phyloP scores from a whole-genome alignment of 2,797 vertebrate genomes.

The Pampus argenteus region DNA sequence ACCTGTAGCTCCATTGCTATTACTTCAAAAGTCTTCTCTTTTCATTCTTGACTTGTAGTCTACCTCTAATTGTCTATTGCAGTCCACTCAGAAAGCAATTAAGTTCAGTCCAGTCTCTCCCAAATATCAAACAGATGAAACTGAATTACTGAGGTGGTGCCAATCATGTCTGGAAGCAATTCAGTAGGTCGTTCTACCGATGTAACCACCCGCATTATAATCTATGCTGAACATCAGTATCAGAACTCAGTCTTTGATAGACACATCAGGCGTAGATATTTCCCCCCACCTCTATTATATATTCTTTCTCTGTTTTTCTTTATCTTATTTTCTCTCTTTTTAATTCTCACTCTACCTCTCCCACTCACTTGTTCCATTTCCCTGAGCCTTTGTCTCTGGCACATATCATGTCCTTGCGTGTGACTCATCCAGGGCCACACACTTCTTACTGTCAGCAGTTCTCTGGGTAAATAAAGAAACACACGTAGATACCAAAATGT shows the following conservation, averaged over 20 bases:
- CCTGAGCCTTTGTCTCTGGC: slow-evolving; percentile 32
- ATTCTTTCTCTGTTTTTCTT: not conserved
- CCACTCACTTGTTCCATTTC: slow-evolving; percentile 6
- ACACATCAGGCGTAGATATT: not conserved
- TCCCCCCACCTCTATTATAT: not conserved
- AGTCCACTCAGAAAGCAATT: too few relatives aligned
- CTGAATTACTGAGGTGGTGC: too few relatives aligned
- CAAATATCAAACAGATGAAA: too few relatives aligned
- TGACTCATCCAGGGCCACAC: slow-evolving; percentile 52
- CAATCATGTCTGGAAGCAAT: too few relatives aligned
- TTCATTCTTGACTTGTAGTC: too few relatives aligned
- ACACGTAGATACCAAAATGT: slow-evolving; percentile 30
- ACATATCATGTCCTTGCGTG: slow-evolving; percentile 39
- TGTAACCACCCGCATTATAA: not conserved
- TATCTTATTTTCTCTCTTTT: not conserved
- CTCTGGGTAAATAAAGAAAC: slow-evolving; percentile 60
- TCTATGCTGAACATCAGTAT: not conserved
- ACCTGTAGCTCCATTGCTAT: too few relatives aligned
- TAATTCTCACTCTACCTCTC: slow-evolving; percentile 7
- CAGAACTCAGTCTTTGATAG: not conserved
- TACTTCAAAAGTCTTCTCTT: too few relatives aligned
- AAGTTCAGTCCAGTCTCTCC: too few relatives aligned
- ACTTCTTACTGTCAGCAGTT: slow-evolving; percentile 60
- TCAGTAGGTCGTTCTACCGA: too few relatives aligned
- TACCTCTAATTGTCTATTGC: too few relatives aligned